phyloP scores from a whole-genome alignment of 1,140 invertebrate genomes.

The Lasioglossum albipes region DNA sequence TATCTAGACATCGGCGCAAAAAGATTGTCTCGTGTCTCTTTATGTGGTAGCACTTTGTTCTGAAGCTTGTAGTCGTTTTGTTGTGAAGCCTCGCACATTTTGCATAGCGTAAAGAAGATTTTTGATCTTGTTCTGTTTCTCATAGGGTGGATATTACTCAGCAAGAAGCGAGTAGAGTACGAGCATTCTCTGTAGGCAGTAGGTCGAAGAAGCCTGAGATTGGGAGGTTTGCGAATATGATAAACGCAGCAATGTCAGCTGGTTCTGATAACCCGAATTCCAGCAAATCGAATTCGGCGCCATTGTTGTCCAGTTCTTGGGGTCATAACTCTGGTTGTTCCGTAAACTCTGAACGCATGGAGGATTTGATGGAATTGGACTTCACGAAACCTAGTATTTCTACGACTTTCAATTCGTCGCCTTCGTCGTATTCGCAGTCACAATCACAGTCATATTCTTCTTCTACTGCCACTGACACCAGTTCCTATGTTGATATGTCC shows the following conservation, averaged over 20 bases:
- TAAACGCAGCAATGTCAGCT: constrained; percentile 81
- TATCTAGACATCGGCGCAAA: no score
- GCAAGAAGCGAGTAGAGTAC: constrained; percentile 79
- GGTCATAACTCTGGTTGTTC: constrained; percentile 82
- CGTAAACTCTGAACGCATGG: constrained; percentile 82
- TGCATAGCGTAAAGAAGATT: background rate
- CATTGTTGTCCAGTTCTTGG: constrained; percentile 78
- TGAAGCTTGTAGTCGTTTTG: background rate
- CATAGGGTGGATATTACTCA: constrained; percentile 76
- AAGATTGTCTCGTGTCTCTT: background rate
- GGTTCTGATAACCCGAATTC: constrained; percentile 72
- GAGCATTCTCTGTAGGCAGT: constrained; percentile 87
- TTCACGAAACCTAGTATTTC: constrained; percentile 82
- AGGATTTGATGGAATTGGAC: constrained; percentile 90
- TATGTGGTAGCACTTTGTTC: background rate
- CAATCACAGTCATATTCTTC: constrained; percentile 71
- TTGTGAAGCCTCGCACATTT: background rate
- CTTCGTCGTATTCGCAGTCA: constrained; percentile 70
- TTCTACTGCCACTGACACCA: constrained; percentile 78
- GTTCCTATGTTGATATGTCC: constrained; percentile 83
- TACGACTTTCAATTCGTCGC: constrained; percentile 69
- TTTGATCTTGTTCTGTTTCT: constrained; percentile 8
- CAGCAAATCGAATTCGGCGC: constrained; percentile 78
- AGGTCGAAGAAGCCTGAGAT: constrained; percentile 81
- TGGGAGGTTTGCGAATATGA: constrained; percentile 75